Evolutionary conservation across 1,140 invertebrate species (phyloP).

Genomic region (Ganaspis sp.): DNA sequence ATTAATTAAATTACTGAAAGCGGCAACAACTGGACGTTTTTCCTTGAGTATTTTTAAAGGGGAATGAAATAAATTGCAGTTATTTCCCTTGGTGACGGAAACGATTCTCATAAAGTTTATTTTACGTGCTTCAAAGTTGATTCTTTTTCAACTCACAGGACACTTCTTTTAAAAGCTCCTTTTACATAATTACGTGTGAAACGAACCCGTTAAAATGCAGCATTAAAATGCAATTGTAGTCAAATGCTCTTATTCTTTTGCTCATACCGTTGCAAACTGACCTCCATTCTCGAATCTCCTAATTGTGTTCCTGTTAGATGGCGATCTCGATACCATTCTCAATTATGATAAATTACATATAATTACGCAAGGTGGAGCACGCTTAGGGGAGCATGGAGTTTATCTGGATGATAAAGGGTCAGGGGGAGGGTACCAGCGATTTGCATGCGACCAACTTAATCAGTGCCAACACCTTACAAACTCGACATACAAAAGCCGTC

Average conservation of each 20-base stretch:
- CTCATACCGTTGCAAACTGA: neutral
- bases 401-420: conserved; percentile 54
- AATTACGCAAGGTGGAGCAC: conserved; percentile 54
- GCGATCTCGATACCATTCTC: conserved; percentile 55
- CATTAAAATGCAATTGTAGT: neutral
- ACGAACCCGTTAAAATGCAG: neutral
- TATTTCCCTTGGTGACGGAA: conserved; percentile 12
- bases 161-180: conserved; percentile 1
- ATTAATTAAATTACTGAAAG: conserved; percentile 5
- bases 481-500: conserved; percentile 21
- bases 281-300: conserved; percentile 49
- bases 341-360: conserved; percentile 66
- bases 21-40: neutral
- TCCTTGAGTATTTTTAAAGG: neutral
- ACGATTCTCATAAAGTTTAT: conserved; percentile 14
- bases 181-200: conserved; percentile 2
- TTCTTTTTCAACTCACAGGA: conserved; percentile 9
- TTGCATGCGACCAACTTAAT: conserved; percentile 70
- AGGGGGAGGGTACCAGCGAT: conserved; percentile 51
- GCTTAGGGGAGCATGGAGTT: conserved; percentile 48
- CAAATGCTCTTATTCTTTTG: neutral
- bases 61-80: conserved; percentile 14
- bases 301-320: conserved; percentile 55
- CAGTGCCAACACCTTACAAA: conserved; percentile 64
- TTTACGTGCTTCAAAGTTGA: neutral